phyloP scores from a whole-genome alignment of 2,888 invertebrate species.

The Eupsilia transversa region DNA sequence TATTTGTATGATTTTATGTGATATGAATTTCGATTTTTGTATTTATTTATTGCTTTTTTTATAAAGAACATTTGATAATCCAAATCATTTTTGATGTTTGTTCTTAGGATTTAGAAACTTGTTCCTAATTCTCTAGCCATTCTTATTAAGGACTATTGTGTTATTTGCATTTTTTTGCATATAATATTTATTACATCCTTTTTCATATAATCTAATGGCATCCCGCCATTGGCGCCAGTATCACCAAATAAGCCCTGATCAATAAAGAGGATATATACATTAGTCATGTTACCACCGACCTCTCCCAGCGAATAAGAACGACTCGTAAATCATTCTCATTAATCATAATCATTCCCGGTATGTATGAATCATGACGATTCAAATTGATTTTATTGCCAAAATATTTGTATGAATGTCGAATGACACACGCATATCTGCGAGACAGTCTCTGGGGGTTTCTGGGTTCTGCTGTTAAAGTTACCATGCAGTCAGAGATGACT shows the following conservation, averaged over 20 bases:
- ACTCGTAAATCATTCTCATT: constrained; percentile 47
- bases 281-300: constrained; percentile 33
- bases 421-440: constrained; percentile 29
- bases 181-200: neutral
- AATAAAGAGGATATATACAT: neutral
- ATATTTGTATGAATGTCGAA: constrained; percentile 38
- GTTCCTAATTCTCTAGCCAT: neutral
- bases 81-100: fast-evolving
- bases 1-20: constrained; percentile 93
- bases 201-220: neutral
- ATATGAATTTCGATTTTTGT: constrained; percentile 54
- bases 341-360: constrained; percentile 44
- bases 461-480: neutral
- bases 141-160: neutral
- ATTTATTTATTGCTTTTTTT: constrained; percentile 48
- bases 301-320: constrained; percentile 24
- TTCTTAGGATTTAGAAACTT: neutral
- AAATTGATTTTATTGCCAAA: constrained; percentile 58
- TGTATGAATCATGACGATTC: constrained; percentile 45
- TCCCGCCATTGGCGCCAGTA: neutral
- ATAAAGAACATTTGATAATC: constrained; percentile 17
- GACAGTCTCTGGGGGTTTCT: no score
- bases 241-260: neutral
- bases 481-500: neutral
- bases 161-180: no score